Base-by-base conservation (phyloP, 1,140 invertebrate genomes). In the Drosophila subobscura region DNA sequence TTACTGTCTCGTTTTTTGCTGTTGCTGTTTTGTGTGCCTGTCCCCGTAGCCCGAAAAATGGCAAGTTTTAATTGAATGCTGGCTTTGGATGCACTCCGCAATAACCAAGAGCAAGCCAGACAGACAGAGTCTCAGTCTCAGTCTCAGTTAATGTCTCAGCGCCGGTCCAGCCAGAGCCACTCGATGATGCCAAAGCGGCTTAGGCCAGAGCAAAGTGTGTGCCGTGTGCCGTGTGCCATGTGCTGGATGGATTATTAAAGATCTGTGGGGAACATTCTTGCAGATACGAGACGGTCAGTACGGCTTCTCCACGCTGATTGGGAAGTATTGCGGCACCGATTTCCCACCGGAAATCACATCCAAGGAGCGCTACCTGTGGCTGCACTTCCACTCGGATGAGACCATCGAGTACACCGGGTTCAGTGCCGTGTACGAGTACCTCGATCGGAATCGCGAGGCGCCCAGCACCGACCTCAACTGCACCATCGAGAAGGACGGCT, bases 321-420 rank as follows among this genome's bases (percentile, higher is more conserved):
- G 94, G 0, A 93, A 93, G 72, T 96, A 93, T 83, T 98, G 97
- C 79, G 97, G 96, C 37, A 93, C 93, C 16, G 93, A 94, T 53
- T 97, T 96, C 85, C 97, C 97, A 5, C 94, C 95, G 2, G 94
- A 95, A 83, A 94, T 97, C 66, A 94, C 94, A 25, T 97, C 96
- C 3, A 94, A 94, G 42, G 94, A 95, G 45, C 93, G 96, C 12
- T 95, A 95, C 89, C 93, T 98, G 23, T 98, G 96, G 96, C 92
- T 98, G 10, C 93, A 95, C 47, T 98, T 98, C 92, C 94, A 94
- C 55, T 96, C 96, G 1, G 97, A 98, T 79, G 95, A 96, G 58
- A 96, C 95, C 76, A 96, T 98, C 67, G 95, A 97, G 90, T 96
- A 96, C 79, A 92, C 92, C 14, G 97, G 97, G 2, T 98, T 98